Evolutionary conservation across 2,888 invertebrate genomes (phyloP).

Genomic region (Pollenia amentaria): DNA sequence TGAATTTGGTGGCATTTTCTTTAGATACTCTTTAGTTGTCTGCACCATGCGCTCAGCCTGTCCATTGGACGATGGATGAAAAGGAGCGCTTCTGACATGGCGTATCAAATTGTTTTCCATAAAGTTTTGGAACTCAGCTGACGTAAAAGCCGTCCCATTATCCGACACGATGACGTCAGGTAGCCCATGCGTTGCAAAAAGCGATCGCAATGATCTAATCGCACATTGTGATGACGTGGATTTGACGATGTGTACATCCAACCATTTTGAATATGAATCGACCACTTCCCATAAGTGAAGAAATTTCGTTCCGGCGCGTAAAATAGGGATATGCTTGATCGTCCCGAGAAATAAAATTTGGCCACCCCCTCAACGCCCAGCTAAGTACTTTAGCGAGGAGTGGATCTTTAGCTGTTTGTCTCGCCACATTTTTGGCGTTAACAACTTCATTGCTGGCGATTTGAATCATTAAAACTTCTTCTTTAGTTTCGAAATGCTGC

Average conservation of each 20-base stretch:
- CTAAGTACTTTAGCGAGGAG: slow-evolving; percentile 59
- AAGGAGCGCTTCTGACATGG: slow-evolving; percentile 44
- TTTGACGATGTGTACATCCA: not conserved
- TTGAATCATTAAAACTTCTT: slow-evolving; percentile 65
- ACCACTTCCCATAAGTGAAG: slow-evolving; percentile 22
- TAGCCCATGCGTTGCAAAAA: slow-evolving; percentile 58
- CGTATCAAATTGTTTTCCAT: slow-evolving; percentile 30
- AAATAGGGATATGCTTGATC: slow-evolving; percentile 48
- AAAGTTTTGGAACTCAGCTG: slow-evolving; percentile 11
- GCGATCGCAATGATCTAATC: slow-evolving; percentile 36
- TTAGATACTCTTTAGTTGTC: slow-evolving; percentile 27
- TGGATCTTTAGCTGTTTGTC: slow-evolving; percentile 50
- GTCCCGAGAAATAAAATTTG: slow-evolving; percentile 28
- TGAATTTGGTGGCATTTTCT: not conserved
- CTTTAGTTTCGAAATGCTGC: slow-evolving; percentile 45
- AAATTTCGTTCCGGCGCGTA: slow-evolving; percentile 53
- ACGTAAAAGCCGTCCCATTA: slow-evolving; percentile 14
- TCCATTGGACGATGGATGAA: slow-evolving; percentile 40
- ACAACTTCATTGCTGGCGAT: slow-evolving; percentile 24
- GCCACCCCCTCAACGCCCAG: slow-evolving; percentile 72
- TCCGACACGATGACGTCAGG: not conserved
- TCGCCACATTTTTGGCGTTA: slow-evolving; percentile 37
- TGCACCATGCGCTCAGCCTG: slow-evolving; percentile 56
- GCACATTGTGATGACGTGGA: not conserved
- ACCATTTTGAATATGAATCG: no score